These are phyloP conservation scores for Colletes collaris DNA, from an alignment of 2,888 invertebrate genomes.

Conservation along the genomic window DNA sequence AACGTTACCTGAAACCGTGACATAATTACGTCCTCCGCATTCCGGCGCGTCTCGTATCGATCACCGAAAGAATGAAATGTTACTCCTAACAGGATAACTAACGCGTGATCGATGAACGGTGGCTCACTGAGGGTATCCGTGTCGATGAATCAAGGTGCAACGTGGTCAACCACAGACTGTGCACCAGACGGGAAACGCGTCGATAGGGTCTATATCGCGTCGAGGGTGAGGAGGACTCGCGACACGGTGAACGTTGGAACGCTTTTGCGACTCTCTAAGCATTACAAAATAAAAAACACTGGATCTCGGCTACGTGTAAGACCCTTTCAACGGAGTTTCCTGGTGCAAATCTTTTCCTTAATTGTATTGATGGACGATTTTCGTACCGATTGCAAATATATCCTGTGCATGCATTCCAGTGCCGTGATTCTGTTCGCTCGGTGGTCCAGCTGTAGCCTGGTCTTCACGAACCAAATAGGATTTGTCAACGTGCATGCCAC, in stretches of 20 bases:
- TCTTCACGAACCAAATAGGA: constrained; percentile 99
- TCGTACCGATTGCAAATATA: constrained; percentile 90
- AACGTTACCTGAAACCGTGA: too few species aligned
- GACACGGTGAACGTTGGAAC: too few species aligned
- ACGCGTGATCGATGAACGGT: constrained; percentile 20
- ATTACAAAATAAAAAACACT: too few species aligned
- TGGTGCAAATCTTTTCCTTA: too few species aligned
- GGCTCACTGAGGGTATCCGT: constrained; percentile 4
- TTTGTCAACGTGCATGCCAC: constrained; percentile 98
- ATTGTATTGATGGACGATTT: too few species aligned
- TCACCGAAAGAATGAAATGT: constrained; percentile 13
- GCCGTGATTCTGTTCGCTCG: constrained; percentile 87
- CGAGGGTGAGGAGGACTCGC: not conserved
- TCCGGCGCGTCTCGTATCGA: not conserved
- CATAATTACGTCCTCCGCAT: not conserved
- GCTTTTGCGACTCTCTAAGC: too few species aligned
- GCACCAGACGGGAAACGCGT: constrained; percentile 22
- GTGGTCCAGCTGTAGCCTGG: constrained; percentile 96
- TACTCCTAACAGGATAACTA: not conserved
- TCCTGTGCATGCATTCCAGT: constrained; percentile 91
- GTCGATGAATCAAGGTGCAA: constrained; percentile 3
- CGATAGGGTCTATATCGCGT: constrained; percentile 7
- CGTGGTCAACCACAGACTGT: constrained; percentile 18
- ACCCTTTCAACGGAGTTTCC: too few species aligned
- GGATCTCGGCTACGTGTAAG: too few species aligned